phyloP scores from a whole-genome alignment of 2,797 vertebrate genomes.

The Brachyrhaphis roseni region DNA sequence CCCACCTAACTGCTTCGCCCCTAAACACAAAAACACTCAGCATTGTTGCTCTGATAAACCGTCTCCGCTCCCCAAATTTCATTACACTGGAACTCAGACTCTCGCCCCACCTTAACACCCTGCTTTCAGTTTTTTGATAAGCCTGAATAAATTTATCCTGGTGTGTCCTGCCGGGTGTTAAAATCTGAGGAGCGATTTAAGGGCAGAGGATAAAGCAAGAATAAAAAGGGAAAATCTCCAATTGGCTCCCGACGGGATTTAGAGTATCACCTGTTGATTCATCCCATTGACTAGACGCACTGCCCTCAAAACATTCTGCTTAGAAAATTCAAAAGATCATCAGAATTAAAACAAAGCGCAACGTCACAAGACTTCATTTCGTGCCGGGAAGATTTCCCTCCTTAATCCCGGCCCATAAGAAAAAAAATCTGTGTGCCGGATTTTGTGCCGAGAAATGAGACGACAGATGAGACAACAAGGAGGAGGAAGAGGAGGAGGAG shows the following conservation, averaged over 20 bases:
- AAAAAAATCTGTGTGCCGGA: conserved; percentile 45
- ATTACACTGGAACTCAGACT: conserved; percentile 65
- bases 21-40: conserved; percentile 30
- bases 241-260: neutral
- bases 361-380: conserved; percentile 42
- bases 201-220: neutral
- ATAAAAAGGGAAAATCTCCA: neutral
- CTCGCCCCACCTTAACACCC: conserved; percentile 17
- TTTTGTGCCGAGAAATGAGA: conserved; percentile 62
- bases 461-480: conserved; percentile 60
- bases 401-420: conserved; percentile 41
- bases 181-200: neutral
- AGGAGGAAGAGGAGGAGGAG: conserved; percentile 47
- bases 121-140: conserved; percentile 13
- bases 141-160: neutral
- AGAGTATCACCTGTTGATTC: conserved; percentile 70
- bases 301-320: neutral
- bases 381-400: conserved; percentile 42
- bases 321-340: neutral
- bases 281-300: neutral
- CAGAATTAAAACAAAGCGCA: conserved; percentile 4
- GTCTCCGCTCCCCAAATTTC: conserved; percentile 72
- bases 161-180: neutral
- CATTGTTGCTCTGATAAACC: conserved; percentile 71
- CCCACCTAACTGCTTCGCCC: conserved; percentile 32